A percentile compares a stretch with the other conserved stretches of the same genome.
phyloP scores from a whole-genome alignment of 2,888 invertebrate species.

The Malacosoma neustria region DNA sequence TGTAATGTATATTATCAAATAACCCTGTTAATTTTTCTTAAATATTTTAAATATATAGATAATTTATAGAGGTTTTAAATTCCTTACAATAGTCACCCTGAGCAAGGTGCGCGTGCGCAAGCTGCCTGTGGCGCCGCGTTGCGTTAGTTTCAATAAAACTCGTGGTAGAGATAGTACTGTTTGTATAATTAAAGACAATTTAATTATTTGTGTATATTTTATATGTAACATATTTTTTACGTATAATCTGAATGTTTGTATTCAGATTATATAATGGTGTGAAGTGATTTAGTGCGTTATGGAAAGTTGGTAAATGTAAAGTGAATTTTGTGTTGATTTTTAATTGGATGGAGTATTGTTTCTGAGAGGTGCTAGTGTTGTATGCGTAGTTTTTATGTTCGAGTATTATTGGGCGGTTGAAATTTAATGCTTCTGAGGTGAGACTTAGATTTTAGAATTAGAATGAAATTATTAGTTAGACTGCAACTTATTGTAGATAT shows the following conservation, averaged over 20 bases:
- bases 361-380: neutral
- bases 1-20: too few relatives aligned
- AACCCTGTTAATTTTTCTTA: too few relatives aligned
- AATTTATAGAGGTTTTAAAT: too few relatives aligned
- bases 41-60: too few relatives aligned
- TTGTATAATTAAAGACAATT: slow-evolving; percentile 1
- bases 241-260: slow-evolving; percentile 11
- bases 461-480: too few relatives aligned
- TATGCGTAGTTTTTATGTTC: slow-evolving; percentile 10
- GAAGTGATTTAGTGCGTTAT: neutral
- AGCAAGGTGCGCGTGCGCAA: slow-evolving; percentile 20
- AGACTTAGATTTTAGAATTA: too few relatives aligned
- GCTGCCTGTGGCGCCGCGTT: slow-evolving; percentile 21
- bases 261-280: slow-evolving; percentile 5
- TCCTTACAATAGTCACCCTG: slow-evolving; percentile 1
- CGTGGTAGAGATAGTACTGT: slow-evolving; percentile 15
- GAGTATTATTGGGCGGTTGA: slow-evolving; percentile 18
- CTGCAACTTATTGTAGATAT: too few relatives aligned
- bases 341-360: neutral
- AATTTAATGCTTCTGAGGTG: slow-evolving; percentile 11
- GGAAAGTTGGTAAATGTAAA: neutral
- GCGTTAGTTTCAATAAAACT: slow-evolving; percentile 35
- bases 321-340: neutral
- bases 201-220: slow-evolving; percentile 5
- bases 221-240: slow-evolving; percentile 11